Conservation (phyloP, 1,140 invertebrate species). For the Chionoecetes opilio region DNA sequence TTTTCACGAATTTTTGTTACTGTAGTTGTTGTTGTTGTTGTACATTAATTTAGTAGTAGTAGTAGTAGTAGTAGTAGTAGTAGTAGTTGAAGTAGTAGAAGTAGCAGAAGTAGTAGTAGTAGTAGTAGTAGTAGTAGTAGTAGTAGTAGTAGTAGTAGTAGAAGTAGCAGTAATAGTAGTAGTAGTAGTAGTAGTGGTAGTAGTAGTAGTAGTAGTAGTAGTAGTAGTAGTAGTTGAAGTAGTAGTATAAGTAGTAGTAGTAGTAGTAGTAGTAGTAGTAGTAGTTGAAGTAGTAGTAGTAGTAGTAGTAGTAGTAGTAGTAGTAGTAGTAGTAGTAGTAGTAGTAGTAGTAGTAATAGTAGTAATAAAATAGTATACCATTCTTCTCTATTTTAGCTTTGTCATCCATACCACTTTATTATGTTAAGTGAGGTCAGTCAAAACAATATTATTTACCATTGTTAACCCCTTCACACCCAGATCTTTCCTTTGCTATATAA, state of each 20-base stretch:
- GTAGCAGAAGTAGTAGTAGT: background rate
- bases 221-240: background rate
- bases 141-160: background rate
- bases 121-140: background rate
- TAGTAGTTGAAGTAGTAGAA: background rate
- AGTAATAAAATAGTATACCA: too few species aligned
- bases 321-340: background rate
- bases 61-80: background rate
- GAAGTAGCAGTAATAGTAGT: background rate
- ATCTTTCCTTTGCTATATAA: too few species aligned
- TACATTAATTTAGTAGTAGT: background rate
- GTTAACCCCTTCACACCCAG: too few species aligned
- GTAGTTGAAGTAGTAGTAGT: background rate
- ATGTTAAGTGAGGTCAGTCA: background rate
- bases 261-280: too few species aligned
- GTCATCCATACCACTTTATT: background rate
- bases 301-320: constrained; percentile 11
- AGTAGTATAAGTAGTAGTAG: too few species aligned
- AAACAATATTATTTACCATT: background rate
- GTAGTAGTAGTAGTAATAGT: too few species aligned
- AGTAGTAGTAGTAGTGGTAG: background rate
- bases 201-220: constrained; percentile 16
- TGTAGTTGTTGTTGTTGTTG: too few species aligned
- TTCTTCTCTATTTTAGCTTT: too few species aligned
- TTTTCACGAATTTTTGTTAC: too few species aligned